Evolutionary conservation across 2,797 vertebrate genomes (phyloP).

Genomic region (Sebastes kiyomatsui): DNA sequence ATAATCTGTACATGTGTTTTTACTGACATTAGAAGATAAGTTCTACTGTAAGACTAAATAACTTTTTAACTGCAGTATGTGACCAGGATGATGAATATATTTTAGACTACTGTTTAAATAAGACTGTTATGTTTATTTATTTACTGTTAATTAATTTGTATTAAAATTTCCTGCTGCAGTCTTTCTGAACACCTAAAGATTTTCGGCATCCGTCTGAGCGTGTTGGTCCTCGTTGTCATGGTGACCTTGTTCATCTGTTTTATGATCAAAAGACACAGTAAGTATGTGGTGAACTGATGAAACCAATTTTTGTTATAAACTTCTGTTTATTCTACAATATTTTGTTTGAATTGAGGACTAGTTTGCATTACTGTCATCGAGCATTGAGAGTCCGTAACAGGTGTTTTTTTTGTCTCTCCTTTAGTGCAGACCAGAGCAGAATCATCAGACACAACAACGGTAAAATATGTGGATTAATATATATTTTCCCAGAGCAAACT

Average conservation of each 20-base stretch:
- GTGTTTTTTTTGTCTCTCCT: not conserved
- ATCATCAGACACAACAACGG: not conserved
- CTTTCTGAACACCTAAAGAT: fast-evolving
- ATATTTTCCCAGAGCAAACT: not conserved
- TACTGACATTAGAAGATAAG: no score
- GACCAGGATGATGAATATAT: not conserved
- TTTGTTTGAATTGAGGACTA: not conserved
- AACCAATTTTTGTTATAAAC: no score
- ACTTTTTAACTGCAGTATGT: no score
- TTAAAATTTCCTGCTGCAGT: not conserved
- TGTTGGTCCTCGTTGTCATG: constrained; percentile 3
- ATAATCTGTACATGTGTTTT: not conserved
- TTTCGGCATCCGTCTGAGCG: constrained; percentile 25
- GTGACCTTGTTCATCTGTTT: no score
- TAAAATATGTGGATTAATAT: not conserved
- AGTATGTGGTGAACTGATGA: no score
- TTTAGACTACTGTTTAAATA: not conserved
- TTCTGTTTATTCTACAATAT: not conserved
- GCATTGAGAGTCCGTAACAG: not conserved
- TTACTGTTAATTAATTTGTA: no score
- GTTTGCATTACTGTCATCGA: not conserved
- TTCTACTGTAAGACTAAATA: no score
- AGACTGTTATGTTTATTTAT: not conserved
- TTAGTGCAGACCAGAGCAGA: constrained; percentile 7
- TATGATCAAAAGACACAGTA: no score